Base-by-base conservation (phyloP, 2,888 invertebrate genomes). In the Nomada hirtipes region DNA sequence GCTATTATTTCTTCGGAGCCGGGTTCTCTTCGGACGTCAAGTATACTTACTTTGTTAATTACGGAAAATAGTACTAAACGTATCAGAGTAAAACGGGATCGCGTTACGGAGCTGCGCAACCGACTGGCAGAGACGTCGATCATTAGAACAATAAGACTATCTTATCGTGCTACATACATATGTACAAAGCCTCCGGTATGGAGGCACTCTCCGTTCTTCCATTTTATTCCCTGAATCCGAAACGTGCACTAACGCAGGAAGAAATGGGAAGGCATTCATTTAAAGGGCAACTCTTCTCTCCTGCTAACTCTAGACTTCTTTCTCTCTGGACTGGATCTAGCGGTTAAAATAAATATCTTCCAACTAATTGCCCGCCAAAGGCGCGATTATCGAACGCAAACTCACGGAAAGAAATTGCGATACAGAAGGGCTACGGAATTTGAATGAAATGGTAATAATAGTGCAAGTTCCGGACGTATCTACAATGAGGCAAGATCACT, bases 91-190 rank as follows among this genome's bases (percentile, higher is more conserved):
- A 67, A 67, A 82, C 61, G 59, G 78, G 83, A 81, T 87, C 83
- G 84, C 87, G 86, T 79, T 83, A 88, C 83, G 86, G 89, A 90
- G 90, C 88, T 88, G 89, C 89, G 89, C 89, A 90, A 92, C 90
- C 89, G 89, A 89, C 90, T 90, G 89, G 89, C 91, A 90, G 89
- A 90, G 91, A 91, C 91, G 91, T 91, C 92, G 91, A 92, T 90
- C 91, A 89, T 92, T 90, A 90, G 91, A 93, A 93, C 91, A 93
- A 93, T 92, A 92, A 92, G 89, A 92, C 91, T 93, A 93, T 93
- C 91, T 93, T 92, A 92, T 92, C 89, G 90, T 89, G 89, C 93
- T 93, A 93, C 93, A 92, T 93, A 93, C 93, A 93, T 93, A 93
- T 93, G 91, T 93, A 93, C 93, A 93, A 86, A 85, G 81, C 89